Evolutionary conservation across 1,140 invertebrate species (phyloP).

Genomic region (Gonioctena quinquepunctata): DNA sequence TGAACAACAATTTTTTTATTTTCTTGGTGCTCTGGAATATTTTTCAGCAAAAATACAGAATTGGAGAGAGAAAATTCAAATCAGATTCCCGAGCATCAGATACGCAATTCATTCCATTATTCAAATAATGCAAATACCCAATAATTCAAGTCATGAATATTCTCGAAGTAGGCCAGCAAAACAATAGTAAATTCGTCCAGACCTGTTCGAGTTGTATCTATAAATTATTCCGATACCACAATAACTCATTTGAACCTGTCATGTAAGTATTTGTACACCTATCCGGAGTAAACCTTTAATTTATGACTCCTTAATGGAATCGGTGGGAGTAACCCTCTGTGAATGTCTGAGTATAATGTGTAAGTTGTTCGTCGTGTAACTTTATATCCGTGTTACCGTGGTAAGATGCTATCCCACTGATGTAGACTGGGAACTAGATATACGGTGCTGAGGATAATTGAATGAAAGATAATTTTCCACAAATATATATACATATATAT

Average conservation of each 20-base stretch:
- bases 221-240: neutral
- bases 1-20: too few species aligned
- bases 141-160: neutral
- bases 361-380: neutral
- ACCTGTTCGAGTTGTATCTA: neutral
- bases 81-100: too few species aligned
- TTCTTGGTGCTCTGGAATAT: too few species aligned
- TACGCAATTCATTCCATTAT: neutral
- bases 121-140: too few species aligned
- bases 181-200: neutral
- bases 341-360: neutral
- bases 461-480: too few species aligned
- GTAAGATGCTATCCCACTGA: neutral
- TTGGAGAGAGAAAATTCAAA: too few species aligned
- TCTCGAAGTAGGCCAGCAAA: neutral
- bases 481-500: too few species aligned
- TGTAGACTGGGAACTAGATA: too few species aligned
- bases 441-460: too few species aligned
- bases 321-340: neutral
- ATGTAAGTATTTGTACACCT: slow-evolving; percentile 8
- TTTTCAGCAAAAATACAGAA: too few species aligned
- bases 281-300: neutral
- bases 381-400: neutral
- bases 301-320: slow-evolving; percentile 5
- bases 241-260: slow-evolving; percentile 9